Percentiles rank a stretch among this genome's conserved stretches.
phyloP scores from a whole-genome alignment of 2,888 invertebrate genomes.

The Hecatera dysodea region DNA sequence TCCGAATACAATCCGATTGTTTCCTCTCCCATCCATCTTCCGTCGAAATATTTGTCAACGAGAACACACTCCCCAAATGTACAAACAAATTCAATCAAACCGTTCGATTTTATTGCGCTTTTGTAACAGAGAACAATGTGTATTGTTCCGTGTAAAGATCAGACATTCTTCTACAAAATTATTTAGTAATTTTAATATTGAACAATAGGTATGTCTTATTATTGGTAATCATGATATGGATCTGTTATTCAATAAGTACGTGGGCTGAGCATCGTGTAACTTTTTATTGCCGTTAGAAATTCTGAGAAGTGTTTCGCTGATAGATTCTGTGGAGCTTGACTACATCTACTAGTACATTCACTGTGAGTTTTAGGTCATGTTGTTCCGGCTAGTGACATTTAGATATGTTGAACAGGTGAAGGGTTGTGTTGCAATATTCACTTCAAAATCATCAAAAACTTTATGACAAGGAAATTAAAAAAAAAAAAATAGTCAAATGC shows the following conservation, averaged over 20 bases:
- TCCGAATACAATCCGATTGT: slow-evolving; percentile 64
- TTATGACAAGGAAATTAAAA: no score
- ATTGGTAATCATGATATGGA: slow-evolving; percentile 72
- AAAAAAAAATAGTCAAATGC: no score
- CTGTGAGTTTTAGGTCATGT: slow-evolving; percentile 13
- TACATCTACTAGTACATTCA: slow-evolving; percentile 9
- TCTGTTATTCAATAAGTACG: slow-evolving; percentile 70
- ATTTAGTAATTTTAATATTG: slow-evolving; percentile 76
- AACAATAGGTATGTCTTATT: slow-evolving; percentile 71
- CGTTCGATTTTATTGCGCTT: slow-evolving; percentile 79
- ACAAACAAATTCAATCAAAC: slow-evolving; percentile 64
- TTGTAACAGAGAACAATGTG: slow-evolving; percentile 84
- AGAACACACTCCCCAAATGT: slow-evolving; percentile 68
- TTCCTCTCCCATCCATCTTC: slow-evolving; percentile 74
- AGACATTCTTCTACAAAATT: slow-evolving; percentile 72
- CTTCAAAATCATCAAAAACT: no score
- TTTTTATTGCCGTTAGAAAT: slow-evolving; percentile 46
- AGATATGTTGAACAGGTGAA: no score
- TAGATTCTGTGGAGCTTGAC: slow-evolving; percentile 13
- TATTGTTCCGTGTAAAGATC: slow-evolving; percentile 79
- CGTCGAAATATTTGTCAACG: slow-evolving; percentile 79
- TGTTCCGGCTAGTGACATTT: no score
- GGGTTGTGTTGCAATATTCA: no score
- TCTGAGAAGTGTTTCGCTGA: slow-evolving; percentile 37
- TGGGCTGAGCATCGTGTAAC: slow-evolving; percentile 46